Base-by-base conservation (phyloP, 2,797 vertebrate genomes). In the Eidolon dupreanum region DNA sequence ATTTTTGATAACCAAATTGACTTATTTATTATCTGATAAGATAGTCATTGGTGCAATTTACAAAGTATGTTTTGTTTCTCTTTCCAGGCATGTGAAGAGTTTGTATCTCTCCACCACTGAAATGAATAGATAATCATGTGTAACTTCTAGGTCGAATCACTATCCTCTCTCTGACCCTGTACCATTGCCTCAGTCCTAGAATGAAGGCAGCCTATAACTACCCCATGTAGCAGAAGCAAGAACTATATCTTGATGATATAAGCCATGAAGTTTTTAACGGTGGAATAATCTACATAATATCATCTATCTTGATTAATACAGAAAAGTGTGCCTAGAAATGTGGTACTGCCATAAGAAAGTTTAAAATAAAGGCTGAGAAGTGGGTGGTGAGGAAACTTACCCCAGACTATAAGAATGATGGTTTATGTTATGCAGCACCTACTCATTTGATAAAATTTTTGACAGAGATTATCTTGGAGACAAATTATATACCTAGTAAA, bases 281-380 rank as follows among this genome's bases (percentile, higher is more conserved):
- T 4, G 68, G 13, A 89, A 82, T 75, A 97, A 87, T 78, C 68
- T 71, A 65, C 4, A 88, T 8, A n/a, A 28, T 41, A 84, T 74
- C 59, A 85, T 82, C 11, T 85, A 31, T 59, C 33, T 70, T 88
- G 53, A 74, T 87, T 90, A 75, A 16, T 86, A 46, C 1, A 65
- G 41, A 88, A 71, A 66, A 41, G 36, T 82, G 8, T 33, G 61
- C 63, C 26, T 78, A 92, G 41, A 95, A 95, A 95, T 88, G 26
- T 66, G 8, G 38, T 88, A n/a, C 43, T 74, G 13, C 3, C 59
- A n/a, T 84, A 65, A 83, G 8, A 88, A 94, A 59, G 17, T 8
- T 75, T 88, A 88, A 70, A 70, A 84, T 71, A 70, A 74, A 73
- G 11, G 55, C 15, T n/a, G 43, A 43, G 51, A 77, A 87, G 74